Evolutionary conservation across 2,888 invertebrate genomes (phyloP).

Genomic region (Clunio marinus): DNA sequence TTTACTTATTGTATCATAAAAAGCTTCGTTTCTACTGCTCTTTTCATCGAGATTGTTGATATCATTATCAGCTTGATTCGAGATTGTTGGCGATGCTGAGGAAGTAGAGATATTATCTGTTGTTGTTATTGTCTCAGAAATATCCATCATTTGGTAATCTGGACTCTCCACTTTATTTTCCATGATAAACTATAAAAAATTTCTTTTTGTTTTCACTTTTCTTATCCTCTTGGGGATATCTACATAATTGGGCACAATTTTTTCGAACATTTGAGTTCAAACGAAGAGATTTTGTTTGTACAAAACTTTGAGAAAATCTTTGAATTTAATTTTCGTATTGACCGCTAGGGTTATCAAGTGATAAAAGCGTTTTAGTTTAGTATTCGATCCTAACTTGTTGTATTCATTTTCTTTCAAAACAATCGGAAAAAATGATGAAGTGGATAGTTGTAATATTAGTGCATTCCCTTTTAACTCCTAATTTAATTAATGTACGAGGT

Average conservation of each 20-base stretch:
- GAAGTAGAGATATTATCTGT: neutral
- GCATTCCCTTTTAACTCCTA: neutral
- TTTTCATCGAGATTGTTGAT: neutral
- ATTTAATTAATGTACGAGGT: constrained; percentile 21
- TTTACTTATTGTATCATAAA: neutral
- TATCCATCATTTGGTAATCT: constrained; percentile 30
- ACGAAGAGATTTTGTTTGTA: no score
- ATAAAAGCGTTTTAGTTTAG: no score
- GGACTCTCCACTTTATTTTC: constrained; percentile 31
- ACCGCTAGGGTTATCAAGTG: no score
- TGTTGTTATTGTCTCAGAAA: constrained; percentile 11
- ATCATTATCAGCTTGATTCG: constrained; percentile 27
- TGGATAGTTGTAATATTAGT: neutral
- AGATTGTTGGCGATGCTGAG: constrained; percentile 14
- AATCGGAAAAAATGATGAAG: neutral
- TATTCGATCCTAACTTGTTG: no score
- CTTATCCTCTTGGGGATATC: no score
- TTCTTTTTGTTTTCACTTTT: constrained; percentile 15
- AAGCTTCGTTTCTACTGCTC: neutral
- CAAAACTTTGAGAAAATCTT: no score
- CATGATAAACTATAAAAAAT: neutral
- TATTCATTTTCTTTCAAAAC: no score
- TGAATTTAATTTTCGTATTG: no score
- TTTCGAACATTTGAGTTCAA: neutral
- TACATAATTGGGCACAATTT: no score